Conservation (phyloP, 2,113 vertebrate genomes). For the Lepus timidus region DNA sequence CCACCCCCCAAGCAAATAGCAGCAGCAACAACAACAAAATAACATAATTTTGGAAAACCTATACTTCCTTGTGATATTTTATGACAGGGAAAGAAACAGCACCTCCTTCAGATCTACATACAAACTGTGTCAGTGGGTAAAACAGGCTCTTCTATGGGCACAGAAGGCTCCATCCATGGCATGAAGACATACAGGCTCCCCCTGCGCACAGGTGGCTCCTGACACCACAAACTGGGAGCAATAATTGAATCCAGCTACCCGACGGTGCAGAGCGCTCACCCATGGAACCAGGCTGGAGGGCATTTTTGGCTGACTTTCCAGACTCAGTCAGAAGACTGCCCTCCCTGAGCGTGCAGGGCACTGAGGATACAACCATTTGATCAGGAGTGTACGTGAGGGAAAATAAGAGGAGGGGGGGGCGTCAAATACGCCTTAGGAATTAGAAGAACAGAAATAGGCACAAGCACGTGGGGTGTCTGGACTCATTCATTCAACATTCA, state of each 20-base stretch:
- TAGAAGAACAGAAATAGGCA: not conserved
- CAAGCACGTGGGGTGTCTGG: not conserved
- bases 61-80: not conserved
- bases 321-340: constrained; percentile 45
- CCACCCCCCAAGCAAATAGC: too few species aligned
- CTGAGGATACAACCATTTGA: not conserved
- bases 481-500: constrained; percentile 24
- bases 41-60: constrained; percentile 30
- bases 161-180: not conserved
- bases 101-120: constrained; percentile 44
- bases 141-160: not conserved
- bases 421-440: not conserved
- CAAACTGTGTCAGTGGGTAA: not conserved
- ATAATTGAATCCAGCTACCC: constrained; percentile 72
- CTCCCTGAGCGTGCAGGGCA: not conserved
- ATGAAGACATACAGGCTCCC: constrained; percentile 6
- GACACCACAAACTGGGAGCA: constrained; percentile 73
- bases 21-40: not conserved
- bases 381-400: constrained; percentile 31
- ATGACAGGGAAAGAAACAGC: not conserved
- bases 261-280: constrained; percentile 45
- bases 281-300: constrained; percentile 55
- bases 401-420: not conserved
- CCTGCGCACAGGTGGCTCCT: constrained; percentile 68
- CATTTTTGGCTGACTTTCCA: constrained; percentile 43